These are phyloP conservation scores for Archips crataeganus DNA, from an alignment of 2,888 invertebrate species.

Conservation along the genomic window DNA sequence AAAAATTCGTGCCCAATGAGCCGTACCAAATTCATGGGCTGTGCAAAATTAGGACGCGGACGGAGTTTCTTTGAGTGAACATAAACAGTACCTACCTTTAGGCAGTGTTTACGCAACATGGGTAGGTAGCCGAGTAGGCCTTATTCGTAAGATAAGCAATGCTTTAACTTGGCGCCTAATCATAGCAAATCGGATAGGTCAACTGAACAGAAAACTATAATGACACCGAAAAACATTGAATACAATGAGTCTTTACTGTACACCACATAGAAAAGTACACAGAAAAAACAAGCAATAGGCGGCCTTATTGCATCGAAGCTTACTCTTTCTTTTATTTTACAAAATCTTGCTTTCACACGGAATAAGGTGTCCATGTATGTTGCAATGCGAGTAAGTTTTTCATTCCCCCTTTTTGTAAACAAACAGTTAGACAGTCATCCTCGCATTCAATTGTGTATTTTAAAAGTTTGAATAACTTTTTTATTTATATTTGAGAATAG, in stretches of 20 bases:
- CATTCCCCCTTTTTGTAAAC: too few relatives aligned
- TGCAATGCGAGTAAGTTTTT: too few relatives aligned
- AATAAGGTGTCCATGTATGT: too few relatives aligned
- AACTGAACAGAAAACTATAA: not conserved
- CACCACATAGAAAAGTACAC: too few relatives aligned
- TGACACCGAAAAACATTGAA: not conserved
- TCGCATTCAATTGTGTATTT: not conserved
- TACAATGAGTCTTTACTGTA: not conserved
- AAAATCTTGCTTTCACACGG: too few relatives aligned
- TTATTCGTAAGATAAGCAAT: constrained; percentile 26
- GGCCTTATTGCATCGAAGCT: too few relatives aligned
- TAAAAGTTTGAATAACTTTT: not conserved
- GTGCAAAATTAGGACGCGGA: constrained; percentile 42
- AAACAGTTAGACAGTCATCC: too few relatives aligned
- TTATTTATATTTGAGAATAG: not conserved
- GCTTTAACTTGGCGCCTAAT: not conserved
- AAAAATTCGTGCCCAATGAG: constrained; percentile 44
- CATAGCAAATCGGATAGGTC: not conserved
- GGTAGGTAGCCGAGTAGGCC: not conserved
- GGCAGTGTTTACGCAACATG: constrained; percentile 28
- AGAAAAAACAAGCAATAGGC: too few relatives aligned
- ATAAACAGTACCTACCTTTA: constrained; percentile 26
- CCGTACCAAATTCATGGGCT: constrained; percentile 44
- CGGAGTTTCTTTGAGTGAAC: constrained; percentile 34
- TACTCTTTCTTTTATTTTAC: too few relatives aligned